phyloP scores from a whole-genome alignment of 1,140 invertebrate genomes.

The Scaptomyza pallida region DNA sequence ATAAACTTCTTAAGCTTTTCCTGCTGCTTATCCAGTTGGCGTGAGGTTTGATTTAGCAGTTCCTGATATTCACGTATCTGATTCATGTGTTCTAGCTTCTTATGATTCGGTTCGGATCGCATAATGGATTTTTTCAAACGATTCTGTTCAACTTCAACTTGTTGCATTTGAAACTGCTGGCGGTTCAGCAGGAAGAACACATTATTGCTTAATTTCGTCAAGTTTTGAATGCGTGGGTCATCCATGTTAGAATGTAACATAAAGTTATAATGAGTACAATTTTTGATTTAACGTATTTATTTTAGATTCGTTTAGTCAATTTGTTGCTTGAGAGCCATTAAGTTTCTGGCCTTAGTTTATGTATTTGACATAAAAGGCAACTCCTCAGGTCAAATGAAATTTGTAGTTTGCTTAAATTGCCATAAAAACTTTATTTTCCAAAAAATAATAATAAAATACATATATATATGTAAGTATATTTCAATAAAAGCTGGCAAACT shows the following conservation, averaged over 20 bases:
- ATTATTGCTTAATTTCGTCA: slow-evolving; percentile 32
- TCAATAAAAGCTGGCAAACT: slow-evolving; percentile 7
- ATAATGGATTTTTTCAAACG: not conserved
- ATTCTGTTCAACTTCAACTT: slow-evolving; percentile 21
- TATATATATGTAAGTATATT: slow-evolving; percentile 13
- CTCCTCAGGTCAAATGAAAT: slow-evolving; percentile 11
- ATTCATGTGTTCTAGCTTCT: slow-evolving; percentile 23
- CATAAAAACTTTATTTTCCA: slow-evolving; percentile 29
- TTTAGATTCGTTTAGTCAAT: not conserved
- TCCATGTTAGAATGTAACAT: slow-evolving; percentile 18
- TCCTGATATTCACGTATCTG: slow-evolving; percentile 12
- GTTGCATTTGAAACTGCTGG: slow-evolving; percentile 12
- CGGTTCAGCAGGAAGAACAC: slow-evolving; percentile 16
- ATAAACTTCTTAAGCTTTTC: slow-evolving; percentile 19
- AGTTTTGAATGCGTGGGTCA: slow-evolving; percentile 3
- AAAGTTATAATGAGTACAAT: not conserved
- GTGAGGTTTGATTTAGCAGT: not conserved
- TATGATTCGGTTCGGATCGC: not conserved
- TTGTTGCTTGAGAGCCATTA: not conserved
- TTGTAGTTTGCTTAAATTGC: slow-evolving; percentile 22
- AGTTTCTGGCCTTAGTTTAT: not conserved
- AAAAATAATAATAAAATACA: slow-evolving; percentile 18
- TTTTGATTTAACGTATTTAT: not conserved
- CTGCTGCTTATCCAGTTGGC: not conserved
- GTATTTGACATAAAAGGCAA: slow-evolving; percentile 1